Percentiles rank a stretch among this genome's conserved stretches.
Evolutionary conservation across 1,140 invertebrate genomes (phyloP).

Genomic region (Palaemon carinicauda): DNA sequence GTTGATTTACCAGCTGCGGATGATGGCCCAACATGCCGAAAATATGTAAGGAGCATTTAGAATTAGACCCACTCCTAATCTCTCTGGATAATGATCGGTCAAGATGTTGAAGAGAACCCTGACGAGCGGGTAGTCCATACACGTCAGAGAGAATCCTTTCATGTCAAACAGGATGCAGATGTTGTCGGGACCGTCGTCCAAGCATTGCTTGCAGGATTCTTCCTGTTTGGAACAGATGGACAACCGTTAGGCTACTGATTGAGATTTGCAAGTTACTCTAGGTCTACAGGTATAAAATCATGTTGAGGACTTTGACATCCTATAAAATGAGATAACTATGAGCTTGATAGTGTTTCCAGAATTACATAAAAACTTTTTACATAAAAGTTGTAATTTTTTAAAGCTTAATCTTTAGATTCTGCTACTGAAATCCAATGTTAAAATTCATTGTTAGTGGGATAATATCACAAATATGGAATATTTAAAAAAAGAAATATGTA

Average conservation of each 20-base stretch:
- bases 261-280: not conserved
- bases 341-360: no score
- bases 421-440: no score
- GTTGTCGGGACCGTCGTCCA: conserved; percentile 15
- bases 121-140: conserved; percentile 34
- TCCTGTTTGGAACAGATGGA: not conserved
- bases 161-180: conserved; percentile 35
- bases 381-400: no score
- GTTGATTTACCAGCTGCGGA: conserved; percentile 28
- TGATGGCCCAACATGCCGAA: conserved; percentile 35
- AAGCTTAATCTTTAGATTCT: no score
- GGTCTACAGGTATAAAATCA: not conserved
- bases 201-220: not conserved
- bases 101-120: conserved; percentile 14
- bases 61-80: conserved; percentile 27
- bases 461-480: no score
- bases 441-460: no score
- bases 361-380: no score
- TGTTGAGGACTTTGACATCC: not conserved
- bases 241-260: not conserved
- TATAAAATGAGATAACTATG: not conserved
- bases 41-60: conserved; percentile 39
- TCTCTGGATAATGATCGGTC: conserved; percentile 37
- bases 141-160: conserved; percentile 19
- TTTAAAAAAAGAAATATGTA: no score